These are phyloP conservation scores for Celastrina argiolus DNA, from an alignment of 2,888 invertebrate genomes.

Conservation along the genomic window DNA sequence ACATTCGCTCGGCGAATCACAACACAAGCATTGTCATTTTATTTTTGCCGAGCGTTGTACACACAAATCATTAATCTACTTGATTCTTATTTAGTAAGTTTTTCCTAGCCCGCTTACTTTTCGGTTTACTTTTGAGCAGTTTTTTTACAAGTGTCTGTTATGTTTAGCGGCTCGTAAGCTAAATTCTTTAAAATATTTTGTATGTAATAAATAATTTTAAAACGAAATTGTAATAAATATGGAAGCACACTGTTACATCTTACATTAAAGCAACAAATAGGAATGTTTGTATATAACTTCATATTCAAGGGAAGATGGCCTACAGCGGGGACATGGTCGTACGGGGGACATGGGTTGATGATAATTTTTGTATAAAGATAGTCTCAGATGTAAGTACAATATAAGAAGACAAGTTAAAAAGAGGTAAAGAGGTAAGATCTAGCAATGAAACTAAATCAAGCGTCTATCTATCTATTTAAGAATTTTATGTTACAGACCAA, in stretches of 20 bases:
- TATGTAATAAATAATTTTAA: not conserved
- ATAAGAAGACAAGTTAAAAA: not conserved
- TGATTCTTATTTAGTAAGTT: not conserved
- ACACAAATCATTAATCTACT: not conserved
- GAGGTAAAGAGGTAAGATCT: not conserved
- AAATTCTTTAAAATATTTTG: not conserved
- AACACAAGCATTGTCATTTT: not conserved
- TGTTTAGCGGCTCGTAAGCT: not conserved
- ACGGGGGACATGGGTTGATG: not conserved
- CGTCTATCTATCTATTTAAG: not conserved
- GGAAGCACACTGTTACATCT: slow-evolving; percentile 14
- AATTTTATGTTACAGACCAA: not conserved
- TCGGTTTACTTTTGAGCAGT: not conserved
- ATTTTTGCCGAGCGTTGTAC: not conserved
- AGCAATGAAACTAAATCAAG: not conserved
- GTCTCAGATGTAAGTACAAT: not conserved
- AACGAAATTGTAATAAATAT: slow-evolving; percentile 13
- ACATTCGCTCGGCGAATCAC: not conserved
- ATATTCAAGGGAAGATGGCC: not conserved
- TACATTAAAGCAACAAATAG: slow-evolving; percentile 13
- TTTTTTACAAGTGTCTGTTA: not conserved
- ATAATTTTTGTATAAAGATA: not conserved
- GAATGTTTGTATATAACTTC: not conserved
- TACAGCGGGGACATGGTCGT: not conserved
- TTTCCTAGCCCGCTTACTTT: not conserved